Base-by-base conservation (phyloP, 2,797 vertebrate genomes). In the Remorina albescens region DNA sequence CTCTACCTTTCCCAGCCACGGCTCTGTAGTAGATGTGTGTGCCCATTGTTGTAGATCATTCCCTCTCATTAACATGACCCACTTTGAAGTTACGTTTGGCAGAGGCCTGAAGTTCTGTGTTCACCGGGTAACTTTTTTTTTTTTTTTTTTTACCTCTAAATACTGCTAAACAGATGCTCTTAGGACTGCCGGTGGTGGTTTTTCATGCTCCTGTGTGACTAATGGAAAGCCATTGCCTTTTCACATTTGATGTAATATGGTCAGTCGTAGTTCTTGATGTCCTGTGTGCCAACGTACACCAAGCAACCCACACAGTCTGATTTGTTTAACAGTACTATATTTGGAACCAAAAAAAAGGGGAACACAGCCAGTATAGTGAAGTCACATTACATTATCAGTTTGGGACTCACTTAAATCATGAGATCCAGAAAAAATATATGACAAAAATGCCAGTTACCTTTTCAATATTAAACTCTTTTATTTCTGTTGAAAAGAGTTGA, bases 1-100 rank as follows among this genome's bases (percentile, higher is more conserved):
- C 64, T 80, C 80, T 41, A 60, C 71, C 71, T 56, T 75, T 54
- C 61, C 42, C 25, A 41, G 16, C 50, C n/a, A 11, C 58, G 36
- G 50, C 56, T 50, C 42, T 18, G 36, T 15, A 49, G 64, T 47
- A 58, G 5, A 67, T 56, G 37, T 46, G 18, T 25, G 47, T 61
- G 51, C 60, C 50, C 28, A n/a, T 80, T 74, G 69, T 81, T 67
- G 54, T 65, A 62, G 69, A 55, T 65, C 18, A 23, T 56, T 71
- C 73, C 50, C 36, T 71, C 73, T 77, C 70, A 76, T 86, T 78
- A 72, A 73, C 81, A 34, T 63, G 74, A 74, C 69, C 81, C 47
- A 74, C 74, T 78, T 88, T 78, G 61, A 83, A 68, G 77, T 82
- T 71, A 57, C 60, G 53, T 63, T 85, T 84, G 65, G 64, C 69